phyloP scores from a whole-genome alignment of 1,140 invertebrate genomes.

The Kradibia gibbosae region DNA sequence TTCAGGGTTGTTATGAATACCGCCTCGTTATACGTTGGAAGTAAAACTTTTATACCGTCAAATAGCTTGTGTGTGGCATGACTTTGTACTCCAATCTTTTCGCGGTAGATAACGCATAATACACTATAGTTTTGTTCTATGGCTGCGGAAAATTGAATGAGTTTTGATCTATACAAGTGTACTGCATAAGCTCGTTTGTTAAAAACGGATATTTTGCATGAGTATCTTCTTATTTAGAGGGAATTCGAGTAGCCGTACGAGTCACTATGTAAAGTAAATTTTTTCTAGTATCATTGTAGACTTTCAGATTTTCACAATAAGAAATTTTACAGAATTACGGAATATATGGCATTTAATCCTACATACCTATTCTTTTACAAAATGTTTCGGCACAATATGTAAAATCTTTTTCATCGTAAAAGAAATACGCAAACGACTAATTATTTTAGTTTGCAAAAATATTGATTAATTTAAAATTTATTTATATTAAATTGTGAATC shows the following conservation, averaged over 20 bases:
- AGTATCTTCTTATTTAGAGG: slow-evolving; percentile 10
- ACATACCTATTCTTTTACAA: no score
- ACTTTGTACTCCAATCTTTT: background rate
- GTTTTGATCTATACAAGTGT: background rate
- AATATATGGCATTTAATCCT: no score
- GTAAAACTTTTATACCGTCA: background rate
- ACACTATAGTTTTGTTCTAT: background rate
- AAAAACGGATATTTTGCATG: background rate
- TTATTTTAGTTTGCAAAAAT: no score
- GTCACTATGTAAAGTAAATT: background rate
- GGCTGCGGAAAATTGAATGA: slow-evolving; percentile 9
- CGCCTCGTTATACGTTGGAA: background rate
- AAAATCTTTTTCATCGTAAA: no score
- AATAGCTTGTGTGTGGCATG: background rate
- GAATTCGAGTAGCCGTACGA: background rate
- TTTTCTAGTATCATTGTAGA: background rate
- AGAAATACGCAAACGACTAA: no score
- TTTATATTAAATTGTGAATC: no score
- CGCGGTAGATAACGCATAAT: background rate
- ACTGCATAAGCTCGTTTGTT: background rate
- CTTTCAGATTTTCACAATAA: background rate
- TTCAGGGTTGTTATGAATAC: background rate
- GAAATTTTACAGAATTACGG: background rate
- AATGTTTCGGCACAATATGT: no score
- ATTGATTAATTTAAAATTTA: no score